Conservation (phyloP, 2,888 invertebrate genomes). For the Chrysotoxum bicinctum region DNA sequence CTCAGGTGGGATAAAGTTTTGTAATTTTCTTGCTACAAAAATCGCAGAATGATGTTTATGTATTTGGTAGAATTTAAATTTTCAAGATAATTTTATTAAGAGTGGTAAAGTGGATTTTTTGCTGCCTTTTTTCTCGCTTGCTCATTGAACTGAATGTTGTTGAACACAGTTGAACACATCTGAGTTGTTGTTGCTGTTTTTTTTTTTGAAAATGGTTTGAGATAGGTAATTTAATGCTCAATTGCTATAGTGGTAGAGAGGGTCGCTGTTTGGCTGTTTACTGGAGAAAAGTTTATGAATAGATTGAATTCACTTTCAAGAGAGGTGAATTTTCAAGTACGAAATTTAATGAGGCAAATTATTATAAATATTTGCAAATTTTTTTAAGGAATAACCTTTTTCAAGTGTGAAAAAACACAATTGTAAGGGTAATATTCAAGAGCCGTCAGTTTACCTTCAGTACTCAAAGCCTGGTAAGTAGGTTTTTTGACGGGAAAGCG, state of each 20-base stretch:
- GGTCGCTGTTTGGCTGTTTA: not conserved
- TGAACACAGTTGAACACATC: slow-evolving; percentile 9
- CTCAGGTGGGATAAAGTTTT: slow-evolving; percentile 63
- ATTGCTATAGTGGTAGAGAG: not conserved
- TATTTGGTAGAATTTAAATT: slow-evolving; percentile 64
- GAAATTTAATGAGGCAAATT: not conserved
- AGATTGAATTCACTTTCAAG: not conserved
- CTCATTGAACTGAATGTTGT: slow-evolving; percentile 50
- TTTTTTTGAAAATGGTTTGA: not conserved
- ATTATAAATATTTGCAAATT: not conserved
- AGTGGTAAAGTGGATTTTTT: slow-evolving; percentile 54
- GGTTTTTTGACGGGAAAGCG: too few relatives aligned
- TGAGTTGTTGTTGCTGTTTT: not conserved
- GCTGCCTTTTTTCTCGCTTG: slow-evolving; percentile 3
- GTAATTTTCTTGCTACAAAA: slow-evolving; percentile 48
- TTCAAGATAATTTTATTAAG: slow-evolving; percentile 65
- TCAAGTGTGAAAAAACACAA: too few relatives aligned
- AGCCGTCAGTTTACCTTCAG: too few relatives aligned
- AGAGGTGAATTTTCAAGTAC: not conserved
- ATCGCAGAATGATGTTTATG: slow-evolving; percentile 63
- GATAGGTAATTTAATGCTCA: slow-evolving; percentile 6
- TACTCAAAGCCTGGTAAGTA: too few relatives aligned
- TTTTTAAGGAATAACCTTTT: not conserved
- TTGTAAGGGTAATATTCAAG: too few relatives aligned
- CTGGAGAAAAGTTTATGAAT: not conserved